These are phyloP conservation scores for Alviniconcha strummeri DNA, from an alignment of 2,888 invertebrate genomes.

Conservation along the genomic window DNA sequence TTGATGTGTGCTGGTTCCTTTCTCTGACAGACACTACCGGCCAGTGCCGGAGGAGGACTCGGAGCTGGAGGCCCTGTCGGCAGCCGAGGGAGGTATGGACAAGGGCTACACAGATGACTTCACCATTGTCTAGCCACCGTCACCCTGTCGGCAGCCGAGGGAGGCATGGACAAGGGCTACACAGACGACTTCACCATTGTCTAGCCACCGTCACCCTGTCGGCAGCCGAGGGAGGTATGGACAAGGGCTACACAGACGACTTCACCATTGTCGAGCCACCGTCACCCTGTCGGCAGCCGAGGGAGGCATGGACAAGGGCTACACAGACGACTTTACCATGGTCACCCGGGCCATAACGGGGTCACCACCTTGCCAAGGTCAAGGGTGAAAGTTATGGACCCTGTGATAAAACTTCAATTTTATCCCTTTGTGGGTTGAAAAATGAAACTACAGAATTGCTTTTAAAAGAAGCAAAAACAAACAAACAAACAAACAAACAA, in stretches of 20 bases:
- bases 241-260: constrained; percentile 65
- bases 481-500: no score
- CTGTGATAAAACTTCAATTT: background rate
- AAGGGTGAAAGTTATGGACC: background rate
- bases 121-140: constrained; percentile 55
- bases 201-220: constrained; percentile 45
- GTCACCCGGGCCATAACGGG: constrained; percentile 50
- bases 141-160: constrained; percentile 44
- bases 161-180: constrained; percentile 57
- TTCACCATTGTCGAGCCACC: constrained; percentile 59
- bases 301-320: constrained; percentile 54
- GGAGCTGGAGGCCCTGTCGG: constrained; percentile 38
- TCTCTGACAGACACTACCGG: constrained; percentile 52
- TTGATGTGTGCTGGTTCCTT: no score
- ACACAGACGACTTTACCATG: constrained; percentile 66
- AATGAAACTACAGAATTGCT: no score
- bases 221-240: constrained; percentile 42
- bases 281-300: constrained; percentile 43
- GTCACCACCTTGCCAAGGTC: background rate
- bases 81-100: constrained; percentile 44
- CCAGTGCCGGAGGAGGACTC: constrained; percentile 52
- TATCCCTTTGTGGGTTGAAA: no score
- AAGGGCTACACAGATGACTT: constrained; percentile 66
- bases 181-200: constrained; percentile 67
- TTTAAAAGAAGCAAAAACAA: no score